These are phyloP conservation scores for Epinephelus moara DNA, from an alignment of 2,113 vertebrate genomes.

Conservation along the genomic window DNA sequence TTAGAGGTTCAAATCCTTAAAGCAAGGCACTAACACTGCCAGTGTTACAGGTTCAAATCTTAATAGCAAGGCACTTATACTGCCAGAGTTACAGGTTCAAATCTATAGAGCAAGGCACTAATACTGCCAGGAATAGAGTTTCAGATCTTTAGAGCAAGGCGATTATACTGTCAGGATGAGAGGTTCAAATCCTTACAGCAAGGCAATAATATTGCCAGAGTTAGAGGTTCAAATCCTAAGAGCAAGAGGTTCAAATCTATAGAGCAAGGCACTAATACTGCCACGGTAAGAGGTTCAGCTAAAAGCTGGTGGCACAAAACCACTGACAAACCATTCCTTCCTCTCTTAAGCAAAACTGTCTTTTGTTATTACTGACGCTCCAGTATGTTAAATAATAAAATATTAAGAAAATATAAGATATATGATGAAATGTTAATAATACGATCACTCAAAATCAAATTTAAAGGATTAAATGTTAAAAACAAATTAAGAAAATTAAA, in stretches of 20 bases:
- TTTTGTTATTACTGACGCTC: not conserved
- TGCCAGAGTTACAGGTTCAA: not conserved
- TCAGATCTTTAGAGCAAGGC: not conserved
- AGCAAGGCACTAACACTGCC: too few relatives aligned
- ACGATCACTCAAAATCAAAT: not conserved
- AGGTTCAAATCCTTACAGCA: not conserved
- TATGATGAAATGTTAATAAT: not conserved
- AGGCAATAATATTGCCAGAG: not conserved
- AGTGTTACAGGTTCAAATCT: not conserved
- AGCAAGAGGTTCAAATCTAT: not conserved
- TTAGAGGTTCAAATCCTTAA: not conserved
- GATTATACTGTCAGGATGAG: not conserved
- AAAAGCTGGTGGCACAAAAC: not conserved
- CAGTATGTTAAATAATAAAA: too few relatives aligned
- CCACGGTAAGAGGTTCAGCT: not conserved
- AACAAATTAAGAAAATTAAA: not conserved
- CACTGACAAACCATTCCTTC: not conserved
- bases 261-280: conserved; percentile 5
- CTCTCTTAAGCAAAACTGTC: not conserved
- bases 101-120: not conserved
- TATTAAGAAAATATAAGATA: not conserved
- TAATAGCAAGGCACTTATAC: not conserved
- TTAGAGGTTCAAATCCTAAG: not conserved
- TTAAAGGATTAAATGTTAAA: not conserved
- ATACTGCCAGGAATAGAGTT: not conserved